phyloP scores from a whole-genome alignment of 2,888 invertebrate species.

The Ferrisia virgata region DNA sequence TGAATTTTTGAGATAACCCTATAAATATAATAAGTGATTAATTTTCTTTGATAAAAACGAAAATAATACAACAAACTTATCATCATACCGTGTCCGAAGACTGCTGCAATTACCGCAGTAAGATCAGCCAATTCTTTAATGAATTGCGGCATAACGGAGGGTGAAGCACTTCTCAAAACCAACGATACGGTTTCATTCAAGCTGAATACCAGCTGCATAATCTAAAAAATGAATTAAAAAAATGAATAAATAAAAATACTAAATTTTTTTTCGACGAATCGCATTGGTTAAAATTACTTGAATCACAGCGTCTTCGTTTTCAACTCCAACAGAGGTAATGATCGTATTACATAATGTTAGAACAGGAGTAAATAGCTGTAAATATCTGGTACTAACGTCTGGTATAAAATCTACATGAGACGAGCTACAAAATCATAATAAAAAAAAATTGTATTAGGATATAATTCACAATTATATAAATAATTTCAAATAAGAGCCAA shows the following conservation, averaged over 20 bases:
- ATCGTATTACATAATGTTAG: conserved; percentile 76
- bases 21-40: neutral
- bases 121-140: conserved; percentile 73
- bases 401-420: conserved; percentile 58
- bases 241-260: neutral
- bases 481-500: neutral
- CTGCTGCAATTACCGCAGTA: conserved; percentile 66
- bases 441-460: neutral
- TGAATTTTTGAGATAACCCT: conserved; percentile 1
- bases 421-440: neutral
- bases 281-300: too few species aligned
- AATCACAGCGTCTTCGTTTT: conserved; percentile 76
- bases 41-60: too few species aligned
- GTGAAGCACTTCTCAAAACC: conserved; percentile 68
- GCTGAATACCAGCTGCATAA: conserved; percentile 74
- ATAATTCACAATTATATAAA: neutral
- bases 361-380: conserved; percentile 78
- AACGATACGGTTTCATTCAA: conserved; percentile 79
- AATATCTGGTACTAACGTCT: conserved; percentile 67
- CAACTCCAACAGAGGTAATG: conserved; percentile 75
- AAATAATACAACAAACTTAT: neutral
- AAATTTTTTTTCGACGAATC: too few species aligned
- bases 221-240: conserved; percentile 46
- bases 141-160: conserved; percentile 64
- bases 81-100: conserved; percentile 38